These are phyloP conservation scores for Saguinus imperator DNA, from an alignment of 2,113 vertebrate genomes.

Conservation along the genomic window DNA sequence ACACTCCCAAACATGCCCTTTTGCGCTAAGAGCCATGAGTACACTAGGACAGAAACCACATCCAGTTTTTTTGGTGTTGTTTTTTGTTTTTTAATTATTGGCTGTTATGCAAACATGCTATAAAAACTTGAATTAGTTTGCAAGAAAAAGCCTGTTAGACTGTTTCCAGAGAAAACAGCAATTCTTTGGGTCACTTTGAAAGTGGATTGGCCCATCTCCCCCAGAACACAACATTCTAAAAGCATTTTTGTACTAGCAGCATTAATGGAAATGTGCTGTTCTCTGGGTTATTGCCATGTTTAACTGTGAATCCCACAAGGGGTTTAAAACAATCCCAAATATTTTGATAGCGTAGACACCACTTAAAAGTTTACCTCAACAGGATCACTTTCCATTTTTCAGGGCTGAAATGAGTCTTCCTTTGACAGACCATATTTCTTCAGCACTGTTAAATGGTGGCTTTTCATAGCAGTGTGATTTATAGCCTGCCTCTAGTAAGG, in stretches of 20 bases:
- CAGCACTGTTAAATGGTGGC: background rate
- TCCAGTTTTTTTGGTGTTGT: too few relatives aligned
- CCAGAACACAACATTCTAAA: rapidly evolving
- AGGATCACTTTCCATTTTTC: background rate
- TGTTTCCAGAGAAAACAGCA: rapidly evolving
- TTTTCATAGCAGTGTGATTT: constrained; percentile 36
- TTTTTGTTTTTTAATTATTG: background rate
- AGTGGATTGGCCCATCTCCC: rapidly evolving
- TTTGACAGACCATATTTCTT: background rate
- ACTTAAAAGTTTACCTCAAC: background rate
- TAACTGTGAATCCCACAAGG: background rate
- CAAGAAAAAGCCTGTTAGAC: background rate
- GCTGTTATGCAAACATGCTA: rapidly evolving
- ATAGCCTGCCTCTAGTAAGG: constrained; percentile 48
- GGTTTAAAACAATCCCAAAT: background rate
- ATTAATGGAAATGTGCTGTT: rapidly evolving
- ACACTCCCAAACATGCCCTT: background rate
- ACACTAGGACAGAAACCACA: rapidly evolving
- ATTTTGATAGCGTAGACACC: background rate
- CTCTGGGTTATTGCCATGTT: rapidly evolving
- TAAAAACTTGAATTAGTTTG: background rate
- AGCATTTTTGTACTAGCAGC: rapidly evolving
- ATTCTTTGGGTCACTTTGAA: rapidly evolving
- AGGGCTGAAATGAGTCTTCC: background rate
- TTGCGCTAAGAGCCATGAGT: background rate